Conservation (phyloP, 2,113 vertebrate genomes). For the Eptatretus burgeri region DNA sequence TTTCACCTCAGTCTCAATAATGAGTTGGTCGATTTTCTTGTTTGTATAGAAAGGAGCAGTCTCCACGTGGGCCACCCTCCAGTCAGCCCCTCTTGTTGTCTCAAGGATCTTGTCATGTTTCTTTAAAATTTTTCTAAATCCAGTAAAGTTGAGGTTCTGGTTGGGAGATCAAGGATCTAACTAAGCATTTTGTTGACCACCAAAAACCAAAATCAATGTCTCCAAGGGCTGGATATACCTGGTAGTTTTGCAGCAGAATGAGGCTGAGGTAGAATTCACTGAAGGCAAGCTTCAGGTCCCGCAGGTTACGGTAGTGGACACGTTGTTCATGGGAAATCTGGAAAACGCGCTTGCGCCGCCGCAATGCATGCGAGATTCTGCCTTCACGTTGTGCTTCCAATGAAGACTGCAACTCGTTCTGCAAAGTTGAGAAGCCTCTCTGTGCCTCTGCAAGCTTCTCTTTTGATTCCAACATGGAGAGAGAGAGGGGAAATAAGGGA, state of each 20-base stretch:
- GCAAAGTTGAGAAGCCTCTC: constrained; percentile 57
- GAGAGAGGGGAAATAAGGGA: not conserved
- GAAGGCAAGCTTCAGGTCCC: constrained; percentile 92
- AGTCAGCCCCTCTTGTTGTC: constrained; percentile 58
- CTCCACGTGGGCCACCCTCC: constrained; percentile 80
- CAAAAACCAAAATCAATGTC: too few species aligned
- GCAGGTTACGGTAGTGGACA: constrained; percentile 74
- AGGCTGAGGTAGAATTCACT: constrained; percentile 99
- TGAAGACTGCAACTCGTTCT: constrained; percentile 76
- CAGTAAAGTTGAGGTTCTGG: constrained; percentile 94
- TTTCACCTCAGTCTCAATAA: constrained; percentile 71
- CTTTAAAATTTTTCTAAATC: constrained; percentile 94
- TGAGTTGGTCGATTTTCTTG: constrained; percentile 96
- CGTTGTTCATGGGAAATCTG: constrained; percentile 74
- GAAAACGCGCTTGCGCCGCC: constrained; percentile 56
- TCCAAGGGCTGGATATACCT: constrained; percentile 22
- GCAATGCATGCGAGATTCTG: constrained; percentile 29
- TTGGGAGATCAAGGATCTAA: not conserved
- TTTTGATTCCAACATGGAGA: constrained; percentile 13
- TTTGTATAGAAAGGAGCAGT: constrained; percentile 90
- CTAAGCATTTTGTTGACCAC: too few species aligned
- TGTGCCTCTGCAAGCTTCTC: constrained; percentile 90
- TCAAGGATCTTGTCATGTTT: constrained; percentile 99
- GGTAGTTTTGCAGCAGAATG: constrained; percentile 94
- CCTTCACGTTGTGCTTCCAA: constrained; percentile 66